Evolutionary conservation across 2,797 vertebrate genomes (phyloP).

Genomic region (Oreonectes daqikongensis): DNA sequence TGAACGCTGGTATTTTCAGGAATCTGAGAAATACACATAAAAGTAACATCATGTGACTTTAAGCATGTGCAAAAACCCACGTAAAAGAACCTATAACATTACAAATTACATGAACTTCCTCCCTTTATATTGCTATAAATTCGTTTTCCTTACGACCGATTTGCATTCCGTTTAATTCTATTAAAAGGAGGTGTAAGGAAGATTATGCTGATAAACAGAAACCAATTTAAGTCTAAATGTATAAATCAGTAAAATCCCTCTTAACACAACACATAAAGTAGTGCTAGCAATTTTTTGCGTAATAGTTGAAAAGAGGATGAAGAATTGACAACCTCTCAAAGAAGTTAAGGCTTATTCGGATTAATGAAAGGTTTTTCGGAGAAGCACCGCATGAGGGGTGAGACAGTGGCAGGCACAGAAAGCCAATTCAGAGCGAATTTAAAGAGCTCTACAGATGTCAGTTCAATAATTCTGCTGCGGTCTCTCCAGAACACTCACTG

Average conservation of each 20-base stretch:
- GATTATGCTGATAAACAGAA: neutral
- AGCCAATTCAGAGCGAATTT: slow-evolving; percentile 50
- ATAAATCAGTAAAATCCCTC: neutral
- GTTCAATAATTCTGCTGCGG: slow-evolving; percentile 52
- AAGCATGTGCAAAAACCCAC: neutral
- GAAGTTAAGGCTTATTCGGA: slow-evolving; percentile 29
- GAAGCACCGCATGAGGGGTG: neutral
- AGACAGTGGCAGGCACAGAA: slow-evolving; percentile 36
- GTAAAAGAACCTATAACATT: too few relatives aligned
- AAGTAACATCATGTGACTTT: slow-evolving; percentile 2
- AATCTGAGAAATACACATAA: neutral
- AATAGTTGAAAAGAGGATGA: slow-evolving; percentile 20
- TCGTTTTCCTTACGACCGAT: neutral
- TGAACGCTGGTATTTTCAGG: neutral
- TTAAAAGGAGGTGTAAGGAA: neutral
- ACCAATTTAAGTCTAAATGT: neutral
- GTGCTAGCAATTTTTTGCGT: neutral
- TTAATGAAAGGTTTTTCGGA: slow-evolving; percentile 25
- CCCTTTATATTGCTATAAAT: neutral
- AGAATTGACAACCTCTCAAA: slow-evolving; percentile 5
- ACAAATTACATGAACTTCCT: neutral
- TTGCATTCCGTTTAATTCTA: neutral
- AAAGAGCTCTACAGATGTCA: slow-evolving; percentile 56
- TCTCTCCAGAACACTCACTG: slow-evolving; percentile 49
- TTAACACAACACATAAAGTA: slow-evolving; percentile 10